Evolutionary conservation across 30 jellyfish, hydroid and myxozoan species (phyloP).

Genomic region (Aurelia sp.): DNA sequence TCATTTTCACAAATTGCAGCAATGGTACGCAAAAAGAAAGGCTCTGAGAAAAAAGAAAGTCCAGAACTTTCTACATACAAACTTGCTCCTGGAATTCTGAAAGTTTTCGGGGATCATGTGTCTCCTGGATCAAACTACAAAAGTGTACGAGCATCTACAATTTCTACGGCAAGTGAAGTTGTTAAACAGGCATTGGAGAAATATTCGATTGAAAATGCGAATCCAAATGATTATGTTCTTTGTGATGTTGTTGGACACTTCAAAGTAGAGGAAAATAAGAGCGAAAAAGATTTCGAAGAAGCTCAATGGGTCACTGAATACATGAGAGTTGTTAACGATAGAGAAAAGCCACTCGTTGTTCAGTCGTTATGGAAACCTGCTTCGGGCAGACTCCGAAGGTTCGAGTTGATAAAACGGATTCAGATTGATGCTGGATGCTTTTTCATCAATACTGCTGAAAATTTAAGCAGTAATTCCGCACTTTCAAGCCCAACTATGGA

Average conservation of each 20-base stretch:
- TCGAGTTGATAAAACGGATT: constrained; percentile 74
- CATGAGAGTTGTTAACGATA: constrained; percentile 90
- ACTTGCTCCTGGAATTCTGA: constrained; percentile 96
- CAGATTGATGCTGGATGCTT: constrained; percentile 83
- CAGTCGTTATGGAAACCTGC: constrained; percentile 99
- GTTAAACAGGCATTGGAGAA: constrained; percentile 94
- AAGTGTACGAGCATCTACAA: constrained; percentile 98
- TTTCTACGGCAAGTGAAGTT: constrained; percentile 90
- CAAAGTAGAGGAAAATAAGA: constrained; percentile 40
- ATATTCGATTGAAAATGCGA: constrained; percentile 74
- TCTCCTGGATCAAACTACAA: constrained; percentile 97
- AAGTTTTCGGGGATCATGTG: constrained; percentile 97
- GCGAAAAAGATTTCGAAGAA: constrained; percentile 70
- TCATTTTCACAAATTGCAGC: constrained; percentile 53
- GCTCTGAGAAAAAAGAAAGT: constrained; percentile 52
- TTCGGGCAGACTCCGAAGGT: constrained; percentile 83
- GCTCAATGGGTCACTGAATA: constrained; percentile 96
- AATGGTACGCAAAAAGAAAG: constrained; percentile 86
- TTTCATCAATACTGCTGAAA: constrained; percentile 91
- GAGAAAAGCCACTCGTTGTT: constrained; percentile 93
- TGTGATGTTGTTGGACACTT: constrained; percentile 99
- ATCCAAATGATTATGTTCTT: constrained; percentile 84
- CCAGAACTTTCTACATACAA: constrained; percentile 94
- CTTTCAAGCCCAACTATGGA: constrained; percentile 70
- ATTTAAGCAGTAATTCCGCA: constrained; percentile 50